These are phyloP conservation scores for Pangasius larnaudii DNA, from an alignment of 2,797 vertebrate species.

Conservation along the genomic window DNA sequence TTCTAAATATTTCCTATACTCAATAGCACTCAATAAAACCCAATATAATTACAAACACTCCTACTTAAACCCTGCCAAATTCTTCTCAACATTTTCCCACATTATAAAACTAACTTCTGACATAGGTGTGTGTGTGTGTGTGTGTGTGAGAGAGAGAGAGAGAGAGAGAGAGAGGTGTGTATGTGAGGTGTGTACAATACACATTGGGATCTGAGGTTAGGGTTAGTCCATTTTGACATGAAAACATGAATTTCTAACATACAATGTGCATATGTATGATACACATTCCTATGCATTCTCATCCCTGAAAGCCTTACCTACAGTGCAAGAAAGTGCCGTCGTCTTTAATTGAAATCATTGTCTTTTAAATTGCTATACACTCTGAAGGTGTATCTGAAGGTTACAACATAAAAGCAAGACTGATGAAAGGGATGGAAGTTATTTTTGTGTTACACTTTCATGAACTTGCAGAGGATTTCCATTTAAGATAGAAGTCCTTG, in stretches of 20 bases:
- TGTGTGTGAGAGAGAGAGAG: background rate
- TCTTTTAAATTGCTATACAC: background rate
- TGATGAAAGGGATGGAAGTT: background rate
- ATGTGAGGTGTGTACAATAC: background rate
- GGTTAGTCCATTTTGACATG: background rate
- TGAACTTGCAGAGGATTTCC: background rate
- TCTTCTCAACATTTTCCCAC: background rate
- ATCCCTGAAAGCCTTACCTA: background rate
- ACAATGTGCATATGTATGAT: background rate
- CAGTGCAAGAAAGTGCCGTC: background rate
- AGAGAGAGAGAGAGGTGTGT: background rate
- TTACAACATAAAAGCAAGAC: slow-evolving; percentile 15
- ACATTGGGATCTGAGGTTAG: background rate
- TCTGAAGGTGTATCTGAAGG: slow-evolving; percentile 8
- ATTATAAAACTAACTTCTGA: slow-evolving; percentile 6
- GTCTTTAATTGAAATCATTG: background rate
- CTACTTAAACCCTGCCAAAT: background rate
- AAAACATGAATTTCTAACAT: background rate
- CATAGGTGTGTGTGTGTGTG: background rate
- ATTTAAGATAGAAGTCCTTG: background rate
- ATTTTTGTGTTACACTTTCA: background rate
- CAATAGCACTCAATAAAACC: background rate
- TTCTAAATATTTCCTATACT: slow-evolving; percentile 9
- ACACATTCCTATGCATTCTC: background rate
- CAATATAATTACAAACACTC: slow-evolving; percentile 10